Percentiles rank a stretch among this genome's conserved stretches.
phyloP scores from a whole-genome alignment of 2,113 vertebrate species.

The Panurus biarmicus region DNA sequence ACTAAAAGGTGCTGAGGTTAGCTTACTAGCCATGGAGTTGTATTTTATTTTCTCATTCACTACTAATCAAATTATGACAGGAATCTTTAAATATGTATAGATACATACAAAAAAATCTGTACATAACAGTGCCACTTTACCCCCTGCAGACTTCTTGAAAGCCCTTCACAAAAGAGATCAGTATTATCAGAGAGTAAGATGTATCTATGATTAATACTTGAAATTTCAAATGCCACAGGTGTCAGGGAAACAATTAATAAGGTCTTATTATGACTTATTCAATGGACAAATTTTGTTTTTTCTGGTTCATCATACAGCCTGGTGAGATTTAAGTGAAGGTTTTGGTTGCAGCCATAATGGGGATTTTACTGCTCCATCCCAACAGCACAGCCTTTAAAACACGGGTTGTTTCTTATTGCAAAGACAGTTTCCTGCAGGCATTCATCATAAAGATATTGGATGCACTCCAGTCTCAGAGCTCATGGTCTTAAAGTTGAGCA shows the following conservation, averaged over 20 bases:
- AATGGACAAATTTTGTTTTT: background rate
- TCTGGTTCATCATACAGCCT: background rate
- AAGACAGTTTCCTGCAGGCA: conserved; percentile 23
- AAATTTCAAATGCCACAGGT: background rate
- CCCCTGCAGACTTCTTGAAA: background rate
- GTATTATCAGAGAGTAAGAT: background rate
- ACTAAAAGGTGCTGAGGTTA: conserved; percentile 9
- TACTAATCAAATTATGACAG: conserved; percentile 30
- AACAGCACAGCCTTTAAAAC: background rate
- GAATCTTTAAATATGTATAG: background rate
- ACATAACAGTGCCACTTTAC: background rate
- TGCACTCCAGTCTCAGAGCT: background rate
- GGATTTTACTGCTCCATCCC: background rate
- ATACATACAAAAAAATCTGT: background rate
- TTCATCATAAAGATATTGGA: conserved; percentile 23
- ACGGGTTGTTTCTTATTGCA: background rate
- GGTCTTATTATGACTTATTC: background rate
- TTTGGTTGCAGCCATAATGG: background rate
- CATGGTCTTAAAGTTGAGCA: background rate
- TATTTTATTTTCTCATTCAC: conserved; percentile 35
- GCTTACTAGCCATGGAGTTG: background rate
- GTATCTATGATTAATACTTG: background rate
- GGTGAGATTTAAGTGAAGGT: background rate
- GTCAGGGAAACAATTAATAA: background rate
- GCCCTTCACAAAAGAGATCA: background rate